phyloP scores from a whole-genome alignment of 2,113 vertebrate species.

The Morone saxatilis region DNA sequence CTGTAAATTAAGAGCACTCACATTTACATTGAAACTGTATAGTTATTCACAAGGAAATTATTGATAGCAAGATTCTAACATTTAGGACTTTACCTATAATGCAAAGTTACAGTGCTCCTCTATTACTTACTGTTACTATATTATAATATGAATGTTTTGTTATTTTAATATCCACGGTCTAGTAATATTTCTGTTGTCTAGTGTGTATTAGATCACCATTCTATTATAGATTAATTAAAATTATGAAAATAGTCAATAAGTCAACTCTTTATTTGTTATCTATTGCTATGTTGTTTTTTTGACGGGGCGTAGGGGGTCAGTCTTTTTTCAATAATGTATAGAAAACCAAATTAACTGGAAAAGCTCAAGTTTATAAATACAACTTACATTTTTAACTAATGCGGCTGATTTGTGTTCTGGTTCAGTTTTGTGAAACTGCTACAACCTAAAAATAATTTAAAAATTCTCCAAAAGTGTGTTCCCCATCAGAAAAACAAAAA shows the following conservation, averaged over 20 bases:
- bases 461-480: constrained; percentile 8
- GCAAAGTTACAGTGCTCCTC: too few species aligned
- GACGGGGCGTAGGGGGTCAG: not conserved
- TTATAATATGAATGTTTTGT: not conserved
- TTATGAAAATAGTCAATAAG: not conserved
- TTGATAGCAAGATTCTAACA: not conserved
- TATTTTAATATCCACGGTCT: not conserved
- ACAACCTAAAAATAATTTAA: constrained; percentile 5
- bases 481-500: constrained; percentile 12
- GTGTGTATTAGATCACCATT: not conserved
- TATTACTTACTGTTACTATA: too few species aligned
- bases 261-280: not conserved
- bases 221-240: not conserved
- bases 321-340: not conserved
- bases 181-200: not conserved
- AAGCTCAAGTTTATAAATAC: not conserved
- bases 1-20: not conserved
- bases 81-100: too few species aligned
- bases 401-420: not conserved
- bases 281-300: not conserved
- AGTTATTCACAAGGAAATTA: constrained; percentile 3
- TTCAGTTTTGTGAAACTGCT: not conserved
- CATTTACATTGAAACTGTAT: not conserved
- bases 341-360: not conserved
- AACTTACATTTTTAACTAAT: not conserved